These are phyloP conservation scores for Thera britannica DNA, from an alignment of 2,888 invertebrate genomes.

Conservation along the genomic window DNA sequence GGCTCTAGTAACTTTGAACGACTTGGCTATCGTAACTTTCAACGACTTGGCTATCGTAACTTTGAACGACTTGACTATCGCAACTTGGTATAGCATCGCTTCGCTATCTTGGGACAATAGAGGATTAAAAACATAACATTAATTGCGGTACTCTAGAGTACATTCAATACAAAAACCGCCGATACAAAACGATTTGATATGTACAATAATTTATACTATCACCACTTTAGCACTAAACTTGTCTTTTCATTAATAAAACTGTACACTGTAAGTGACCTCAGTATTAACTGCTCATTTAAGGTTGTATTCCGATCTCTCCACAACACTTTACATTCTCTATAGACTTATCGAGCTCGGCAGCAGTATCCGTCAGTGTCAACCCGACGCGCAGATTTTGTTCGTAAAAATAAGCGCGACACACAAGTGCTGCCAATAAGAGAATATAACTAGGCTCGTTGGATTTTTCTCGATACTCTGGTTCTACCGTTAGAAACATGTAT, in stretches of 20 bases:
- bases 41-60: neutral
- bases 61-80: no score
- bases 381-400: no score
- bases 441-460: no score
- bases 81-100: neutral
- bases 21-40: neutral
- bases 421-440: no score
- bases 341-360: no score
- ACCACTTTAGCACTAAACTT: slow-evolving; percentile 45
- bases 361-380: no score
- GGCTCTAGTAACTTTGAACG: no score
- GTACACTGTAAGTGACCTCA: neutral
- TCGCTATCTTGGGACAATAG: neutral
- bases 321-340: no score
- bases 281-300: neutral
- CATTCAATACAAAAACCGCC: slow-evolving; percentile 64
- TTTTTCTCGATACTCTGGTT: no score
- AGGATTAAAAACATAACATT: slow-evolving; percentile 34
- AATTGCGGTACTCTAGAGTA: slow-evolving; percentile 67
- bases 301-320: neutral
- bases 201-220: slow-evolving; percentile 67
- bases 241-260: slow-evolving; percentile 46
- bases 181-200: slow-evolving; percentile 73
- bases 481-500: no score
- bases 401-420: no score